These are phyloP conservation scores for Doryteuthis pealeii DNA, from an alignment of 1,140 invertebrate species.

Conservation along the genomic window DNA sequence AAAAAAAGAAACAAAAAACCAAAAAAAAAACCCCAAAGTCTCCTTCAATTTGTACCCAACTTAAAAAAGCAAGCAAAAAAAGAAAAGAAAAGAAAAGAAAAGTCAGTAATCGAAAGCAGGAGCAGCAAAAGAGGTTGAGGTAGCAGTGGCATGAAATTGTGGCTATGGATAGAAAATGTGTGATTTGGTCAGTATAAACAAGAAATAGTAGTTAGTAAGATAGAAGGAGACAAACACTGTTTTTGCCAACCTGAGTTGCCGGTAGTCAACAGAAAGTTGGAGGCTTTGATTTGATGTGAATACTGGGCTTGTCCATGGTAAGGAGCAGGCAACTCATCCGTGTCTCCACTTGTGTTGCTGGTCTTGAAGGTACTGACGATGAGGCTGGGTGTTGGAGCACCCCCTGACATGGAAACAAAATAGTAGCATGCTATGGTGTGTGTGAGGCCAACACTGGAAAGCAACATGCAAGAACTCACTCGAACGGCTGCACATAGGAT, in stretches of 20 bases:
- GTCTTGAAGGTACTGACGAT: background rate
- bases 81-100: no score
- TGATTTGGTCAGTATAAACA: no score
- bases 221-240: background rate
- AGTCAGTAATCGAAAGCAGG: no score
- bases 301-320: slow-evolving; percentile 57
- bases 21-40: no score
- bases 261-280: background rate
- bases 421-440: background rate
- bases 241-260: slow-evolving; percentile 6
- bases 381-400: background rate
- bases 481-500: background rate
- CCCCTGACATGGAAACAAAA: slow-evolving; percentile 13
- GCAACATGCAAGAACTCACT: background rate
- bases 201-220: background rate
- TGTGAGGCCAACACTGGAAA: slow-evolving; percentile 1
- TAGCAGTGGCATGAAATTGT: no score
- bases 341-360: background rate
- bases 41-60: no score
- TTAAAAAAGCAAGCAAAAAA: no score
- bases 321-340: slow-evolving; percentile 51
- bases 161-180: no score
- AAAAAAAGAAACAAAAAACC: no score
- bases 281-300: slow-evolving; percentile 51
- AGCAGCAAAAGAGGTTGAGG: no score